Conservation (phyloP, 2,888 invertebrate genomes). For the Gasteruption jaculator region DNA sequence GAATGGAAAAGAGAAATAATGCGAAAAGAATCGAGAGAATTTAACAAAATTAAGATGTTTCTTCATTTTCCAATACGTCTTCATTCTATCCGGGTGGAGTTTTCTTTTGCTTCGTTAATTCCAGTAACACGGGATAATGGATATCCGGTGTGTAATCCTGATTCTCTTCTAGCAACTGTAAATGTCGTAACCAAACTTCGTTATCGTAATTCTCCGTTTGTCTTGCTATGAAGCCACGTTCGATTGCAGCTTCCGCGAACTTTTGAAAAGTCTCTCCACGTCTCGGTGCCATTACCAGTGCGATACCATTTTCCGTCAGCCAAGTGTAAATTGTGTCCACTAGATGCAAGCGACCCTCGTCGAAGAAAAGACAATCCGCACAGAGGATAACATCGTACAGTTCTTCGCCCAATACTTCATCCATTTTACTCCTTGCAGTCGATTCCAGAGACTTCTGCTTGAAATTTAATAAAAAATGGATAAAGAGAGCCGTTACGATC, state of each 20-base stretch:
- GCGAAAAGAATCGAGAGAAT: too few species aligned
- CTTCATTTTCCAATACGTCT: too few species aligned
- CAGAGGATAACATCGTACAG: slow-evolving; percentile 70
- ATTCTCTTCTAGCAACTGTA: slow-evolving; percentile 57
- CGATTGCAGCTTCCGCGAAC: slow-evolving; percentile 62
- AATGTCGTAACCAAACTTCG: slow-evolving; percentile 65
- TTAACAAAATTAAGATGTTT: too few species aligned
- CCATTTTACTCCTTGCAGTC: too few species aligned
- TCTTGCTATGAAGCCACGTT: slow-evolving; percentile 58
- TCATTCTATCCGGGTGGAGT: slow-evolving; percentile 35
- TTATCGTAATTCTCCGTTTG: slow-evolving; percentile 61
- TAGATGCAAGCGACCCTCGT: slow-evolving; percentile 65
- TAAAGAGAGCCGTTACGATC: too few species aligned
- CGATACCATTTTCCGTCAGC: slow-evolving; percentile 61
- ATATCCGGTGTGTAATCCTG: slow-evolving; percentile 65
- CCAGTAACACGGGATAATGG: slow-evolving; percentile 68
- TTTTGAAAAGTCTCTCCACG: slow-evolving; percentile 68
- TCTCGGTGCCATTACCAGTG: slow-evolving; percentile 72
- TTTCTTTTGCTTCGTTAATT: slow-evolving; percentile 55
- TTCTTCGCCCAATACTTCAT: slow-evolving; percentile 31
- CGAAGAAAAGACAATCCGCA: slow-evolving; percentile 78
- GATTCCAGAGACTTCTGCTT: too few species aligned
- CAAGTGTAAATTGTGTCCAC: slow-evolving; percentile 65
- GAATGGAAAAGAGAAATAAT: too few species aligned
- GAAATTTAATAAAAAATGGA: too few species aligned